phyloP scores from a whole-genome alignment of 2,797 vertebrate species.

The Chaetodon trifasciatus region DNA sequence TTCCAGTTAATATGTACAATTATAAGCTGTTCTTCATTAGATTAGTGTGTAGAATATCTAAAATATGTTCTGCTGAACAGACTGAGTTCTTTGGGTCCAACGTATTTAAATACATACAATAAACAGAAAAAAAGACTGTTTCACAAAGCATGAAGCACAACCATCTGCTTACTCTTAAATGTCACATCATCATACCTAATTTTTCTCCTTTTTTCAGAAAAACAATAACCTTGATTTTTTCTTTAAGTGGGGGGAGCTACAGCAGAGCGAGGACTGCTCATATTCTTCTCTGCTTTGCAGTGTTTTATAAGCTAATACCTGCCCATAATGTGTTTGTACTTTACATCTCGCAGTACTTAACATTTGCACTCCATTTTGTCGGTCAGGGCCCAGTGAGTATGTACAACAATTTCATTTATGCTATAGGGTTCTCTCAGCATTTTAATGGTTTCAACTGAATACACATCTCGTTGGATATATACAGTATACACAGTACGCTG shows the following conservation, averaged over 20 bases:
- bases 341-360: constrained; percentile 88
- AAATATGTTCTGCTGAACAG: not conserved
- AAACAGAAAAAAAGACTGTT: not conserved
- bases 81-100: not conserved
- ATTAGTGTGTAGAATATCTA: not conserved
- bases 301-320: constrained; percentile 85
- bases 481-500: constrained; percentile 76
- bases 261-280: constrained; percentile 46
- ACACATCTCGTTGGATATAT: constrained; percentile 81
- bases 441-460: constrained; percentile 85
- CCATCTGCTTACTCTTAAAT: constrained; percentile 49
- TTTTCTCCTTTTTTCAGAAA: constrained; percentile 25
- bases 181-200: constrained; percentile 39
- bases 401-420: constrained; percentile 88
- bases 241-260: constrained; percentile 44
- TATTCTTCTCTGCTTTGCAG: constrained; percentile 71
- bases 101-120: too few relatives aligned
- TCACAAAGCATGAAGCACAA: constrained; percentile 11
- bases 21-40: not conserved
- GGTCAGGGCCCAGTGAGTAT: constrained; percentile 88
- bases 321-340: constrained; percentile 87
- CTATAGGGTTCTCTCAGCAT: constrained; percentile 85
- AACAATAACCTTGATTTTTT: constrained; percentile 46
- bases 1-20: not conserved
- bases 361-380: constrained; percentile 91